Percentiles rank a stretch among this genome's conserved stretches.
These are phyloP conservation scores for Sebastes melanostomus DNA, from an alignment of 2,797 vertebrate genomes.

Conservation along the genomic window DNA sequence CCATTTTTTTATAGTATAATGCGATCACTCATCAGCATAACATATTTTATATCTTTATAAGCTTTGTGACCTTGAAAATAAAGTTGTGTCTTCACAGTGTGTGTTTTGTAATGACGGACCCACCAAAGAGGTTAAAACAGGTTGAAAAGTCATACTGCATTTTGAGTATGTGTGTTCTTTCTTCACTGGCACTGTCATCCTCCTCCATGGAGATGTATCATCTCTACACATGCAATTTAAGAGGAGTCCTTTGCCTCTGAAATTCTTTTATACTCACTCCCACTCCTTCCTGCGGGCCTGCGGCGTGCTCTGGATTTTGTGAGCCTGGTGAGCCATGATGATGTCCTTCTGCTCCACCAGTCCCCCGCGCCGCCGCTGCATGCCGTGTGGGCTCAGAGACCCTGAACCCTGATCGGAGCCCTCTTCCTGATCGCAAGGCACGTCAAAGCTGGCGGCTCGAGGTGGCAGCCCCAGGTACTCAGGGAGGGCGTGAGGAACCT, in stretches of 20 bases:
- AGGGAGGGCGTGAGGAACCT: conserved; percentile 80
- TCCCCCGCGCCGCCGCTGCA: conserved; percentile 83
- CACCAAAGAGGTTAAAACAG: neutral
- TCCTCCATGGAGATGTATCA: conserved; percentile 57
- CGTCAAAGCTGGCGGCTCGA: conserved; percentile 84
- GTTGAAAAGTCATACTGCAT: conserved; percentile 19
- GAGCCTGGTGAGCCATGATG: conserved; percentile 89
- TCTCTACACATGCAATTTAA: conserved; percentile 56
- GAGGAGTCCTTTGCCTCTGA: conserved; percentile 50
- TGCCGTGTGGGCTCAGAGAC: conserved; percentile 74
- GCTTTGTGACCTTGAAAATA: neutral
- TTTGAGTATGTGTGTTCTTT: conserved; percentile 8
- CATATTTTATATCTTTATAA: neutral
- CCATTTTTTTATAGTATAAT: neutral
- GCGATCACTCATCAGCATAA: neutral
- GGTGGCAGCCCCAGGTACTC: conserved; percentile 81
- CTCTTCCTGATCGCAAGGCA: conserved; percentile 68
- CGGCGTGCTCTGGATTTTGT: conserved; percentile 89
- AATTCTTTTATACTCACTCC: conserved; percentile 86
- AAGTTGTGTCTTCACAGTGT: neutral
- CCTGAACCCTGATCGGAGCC: conserved; percentile 70
- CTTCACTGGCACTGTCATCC: conserved; percentile 40
- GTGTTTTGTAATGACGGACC: neutral
- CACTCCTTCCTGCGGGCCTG: conserved; percentile 89
- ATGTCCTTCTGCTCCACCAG: conserved; percentile 88